Evolutionary conservation across 2,797 vertebrate genomes (phyloP), one percentile per base, ranked within the genome.

Genomic region (Sebastes itinus): DNA sequence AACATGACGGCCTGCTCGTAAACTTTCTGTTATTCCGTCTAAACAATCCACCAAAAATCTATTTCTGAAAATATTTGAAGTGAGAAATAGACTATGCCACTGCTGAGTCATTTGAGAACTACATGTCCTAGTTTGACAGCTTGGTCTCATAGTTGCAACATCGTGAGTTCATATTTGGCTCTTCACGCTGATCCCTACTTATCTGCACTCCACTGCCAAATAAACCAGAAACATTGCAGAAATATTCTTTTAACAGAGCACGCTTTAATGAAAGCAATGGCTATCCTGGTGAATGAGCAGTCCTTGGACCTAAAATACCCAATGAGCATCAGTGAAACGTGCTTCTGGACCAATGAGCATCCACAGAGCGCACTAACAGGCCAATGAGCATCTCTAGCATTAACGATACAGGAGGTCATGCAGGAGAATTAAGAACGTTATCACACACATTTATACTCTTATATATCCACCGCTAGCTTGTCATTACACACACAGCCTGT

Each of bases 301-400:
- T 78, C n/a, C 25, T 0, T 0, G 0, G 27, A 28, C 33, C 76
- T 65, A 86, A 52, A 79, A 82, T 11, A 68, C 72, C 62, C 84
- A 92, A 89, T 82, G 87, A 92, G 73, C 88, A 86, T 88, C 60
- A 74, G 32, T 7, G 60, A 46, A 84, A 87, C 64, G 28, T 5
- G 30, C 83, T 93, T 93, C 91, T 94, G 90, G 86, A 93, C 92
- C 92, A 92, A 90, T 88, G 90, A 94, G 86, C 86, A 90, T 80
- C 84, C 64, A 58, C 7, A 3, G 18, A 88, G 63, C 32, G 38
- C 59, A 13, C 28, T 64, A 74, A 85, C 25, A 5, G 79, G 78
- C 88, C 89, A 90, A 91, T 88, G 86, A 89, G 84, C 88, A 92
- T 80, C 70, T 75, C 18, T 18, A n/a, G 56, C 55, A 30, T 79